phyloP scores from a whole-genome alignment of 2,797 vertebrate species.

The Thamnophis elegans region DNA sequence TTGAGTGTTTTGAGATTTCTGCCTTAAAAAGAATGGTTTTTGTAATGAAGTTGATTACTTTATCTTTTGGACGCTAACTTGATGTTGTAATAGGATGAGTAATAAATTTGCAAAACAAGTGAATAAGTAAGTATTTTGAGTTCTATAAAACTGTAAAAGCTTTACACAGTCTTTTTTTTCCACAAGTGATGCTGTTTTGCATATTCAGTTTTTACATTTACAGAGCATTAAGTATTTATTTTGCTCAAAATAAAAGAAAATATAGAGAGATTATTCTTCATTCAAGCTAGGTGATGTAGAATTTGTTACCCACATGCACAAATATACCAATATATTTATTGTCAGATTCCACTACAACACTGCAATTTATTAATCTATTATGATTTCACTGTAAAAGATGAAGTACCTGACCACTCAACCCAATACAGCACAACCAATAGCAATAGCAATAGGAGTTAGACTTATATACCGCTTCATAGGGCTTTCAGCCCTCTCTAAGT shows the following conservation, averaged over 20 bases:
- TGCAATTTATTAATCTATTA: background rate
- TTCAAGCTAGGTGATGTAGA: slow-evolving; percentile 1
- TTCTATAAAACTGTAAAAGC: background rate
- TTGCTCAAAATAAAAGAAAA: background rate
- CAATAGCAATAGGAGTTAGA: no score
- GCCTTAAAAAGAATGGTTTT: background rate
- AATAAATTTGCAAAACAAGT: background rate
- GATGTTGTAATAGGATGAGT: background rate
- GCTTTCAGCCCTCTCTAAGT: no score
- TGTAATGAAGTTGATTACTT: background rate
- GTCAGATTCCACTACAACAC: background rate
- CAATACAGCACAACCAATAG: no score
- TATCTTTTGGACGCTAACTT: background rate
- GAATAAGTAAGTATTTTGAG: background rate
- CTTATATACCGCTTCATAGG: no score
- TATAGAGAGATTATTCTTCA: background rate
- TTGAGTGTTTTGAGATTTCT: background rate
- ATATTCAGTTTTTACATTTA: background rate
- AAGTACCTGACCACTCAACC: no score
- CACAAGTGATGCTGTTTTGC: background rate
- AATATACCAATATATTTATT: background rate
- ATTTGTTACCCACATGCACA: background rate
- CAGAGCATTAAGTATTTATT: background rate
- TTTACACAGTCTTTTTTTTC: background rate
- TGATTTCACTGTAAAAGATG: background rate